Evolutionary conservation across 2,888 invertebrate genomes (phyloP).

Genomic region (Tetranychus piercei): DNA sequence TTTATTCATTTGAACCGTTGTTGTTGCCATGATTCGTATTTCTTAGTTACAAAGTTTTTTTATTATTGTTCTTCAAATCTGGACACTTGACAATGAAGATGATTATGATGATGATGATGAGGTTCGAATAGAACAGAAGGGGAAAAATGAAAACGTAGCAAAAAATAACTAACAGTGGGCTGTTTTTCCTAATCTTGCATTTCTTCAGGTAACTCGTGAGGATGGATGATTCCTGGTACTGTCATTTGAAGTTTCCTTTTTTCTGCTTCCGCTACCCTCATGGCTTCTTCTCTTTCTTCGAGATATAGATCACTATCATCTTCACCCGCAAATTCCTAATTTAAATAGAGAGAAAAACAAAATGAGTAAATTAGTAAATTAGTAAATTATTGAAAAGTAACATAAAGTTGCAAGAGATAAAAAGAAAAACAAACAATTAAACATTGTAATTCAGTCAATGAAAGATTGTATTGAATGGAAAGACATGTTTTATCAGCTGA

Average conservation of each 20-base stretch:
- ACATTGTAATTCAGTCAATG: constrained; percentile 2
- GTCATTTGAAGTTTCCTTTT: constrained; percentile 78
- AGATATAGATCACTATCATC: constrained; percentile 92
- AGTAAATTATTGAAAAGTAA: neutral
- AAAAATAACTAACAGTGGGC: neutral
- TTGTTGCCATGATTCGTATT: neutral
- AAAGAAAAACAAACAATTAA: constrained; percentile 1
- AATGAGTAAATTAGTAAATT: too few relatives aligned
- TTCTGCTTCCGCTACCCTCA: constrained; percentile 75
- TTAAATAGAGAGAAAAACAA: constrained; percentile 27
- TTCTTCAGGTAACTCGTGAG: constrained; percentile 82
- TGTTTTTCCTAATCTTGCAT: constrained; percentile 51
- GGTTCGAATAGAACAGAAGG: neutral
- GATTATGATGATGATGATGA: neutral
- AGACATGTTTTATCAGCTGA: too few relatives aligned
- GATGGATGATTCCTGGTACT: constrained; percentile 88
- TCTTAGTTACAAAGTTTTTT: neutral
- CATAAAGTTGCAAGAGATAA: neutral
- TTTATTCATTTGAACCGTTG: neutral
- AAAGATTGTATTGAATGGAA: too few relatives aligned
- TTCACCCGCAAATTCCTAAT: constrained; percentile 89
- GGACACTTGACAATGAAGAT: neutral
- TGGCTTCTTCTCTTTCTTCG: constrained; percentile 79
- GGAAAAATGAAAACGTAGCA: neutral
- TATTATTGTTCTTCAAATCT: neutral